Evolutionary conservation across 1,140 invertebrate genomes (phyloP), one percentile per base, ranked within the genome.

Genomic region (Parapsyche elsis): DNA sequence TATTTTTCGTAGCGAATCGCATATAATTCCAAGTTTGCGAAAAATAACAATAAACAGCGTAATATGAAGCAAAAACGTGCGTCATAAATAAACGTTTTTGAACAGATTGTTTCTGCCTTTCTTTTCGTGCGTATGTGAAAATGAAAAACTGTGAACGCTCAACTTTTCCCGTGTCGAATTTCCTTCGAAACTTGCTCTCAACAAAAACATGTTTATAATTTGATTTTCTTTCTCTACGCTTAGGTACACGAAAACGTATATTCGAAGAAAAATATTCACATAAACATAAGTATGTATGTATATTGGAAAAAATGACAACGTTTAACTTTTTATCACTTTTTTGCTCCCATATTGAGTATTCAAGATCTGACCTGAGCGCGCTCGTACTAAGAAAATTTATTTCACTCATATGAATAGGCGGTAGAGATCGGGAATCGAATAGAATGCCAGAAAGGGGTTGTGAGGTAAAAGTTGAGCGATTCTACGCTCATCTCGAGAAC

Each of bases 141-240:
- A 61, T 61, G 57, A 61, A 61, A 61, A 61, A 61, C n/a, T 61
- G 57, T 16, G 16, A 61, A 61, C 57, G 16, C 30, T 38, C 30
- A 38, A 38, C 30, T 38, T 38, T 61, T 21, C n/a, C 1, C 57
- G 57, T 9, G 14, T 19, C 57, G 7, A 53, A 53, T 21, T 4
- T 21, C 57, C 21, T 21, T 1, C 57, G 9, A 61, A 61, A 61
- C 57, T 61, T 61, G 5, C 14, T 46, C 16, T 12, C 49, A 12
- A 9, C 57, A 38, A 61, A 61, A 61, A 61, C 57, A 61, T 21
- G 57, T 61, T 61, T 61, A 61, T 61, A 61, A 61, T 61, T 61
- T 61, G 57, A 61, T 61, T 61, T 61, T 19, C 57, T 61, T 61
- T 19, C 57, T 21, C 57, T 21, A 19, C 21, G 14, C 53, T 5